A percentile compares a stretch with the other conserved stretches of the same genome.
phyloP scores from a whole-genome alignment of 2,797 vertebrate genomes.

The Pantherophis alleghaniensis region DNA sequence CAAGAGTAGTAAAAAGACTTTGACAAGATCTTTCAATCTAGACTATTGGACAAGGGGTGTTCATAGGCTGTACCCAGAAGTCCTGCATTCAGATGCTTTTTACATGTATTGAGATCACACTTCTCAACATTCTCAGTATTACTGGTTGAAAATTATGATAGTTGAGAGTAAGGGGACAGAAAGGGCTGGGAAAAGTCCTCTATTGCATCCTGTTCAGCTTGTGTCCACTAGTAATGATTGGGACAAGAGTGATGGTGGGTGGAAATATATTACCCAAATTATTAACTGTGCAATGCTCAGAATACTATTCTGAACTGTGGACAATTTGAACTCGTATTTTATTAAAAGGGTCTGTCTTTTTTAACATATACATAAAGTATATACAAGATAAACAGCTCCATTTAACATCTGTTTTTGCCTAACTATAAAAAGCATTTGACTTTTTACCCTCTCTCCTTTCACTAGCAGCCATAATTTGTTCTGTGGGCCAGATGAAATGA shows the following conservation, averaged over 20 bases:
- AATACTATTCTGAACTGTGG: background rate
- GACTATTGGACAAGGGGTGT: background rate
- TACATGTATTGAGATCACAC: background rate
- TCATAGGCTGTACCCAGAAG: background rate
- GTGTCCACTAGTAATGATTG: background rate
- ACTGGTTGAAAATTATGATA: background rate
- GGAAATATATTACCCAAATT: background rate
- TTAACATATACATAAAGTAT: slow-evolving; percentile 66
- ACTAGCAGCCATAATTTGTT: slow-evolving; percentile 64
- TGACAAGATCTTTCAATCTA: background rate
- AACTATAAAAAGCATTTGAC: slow-evolving; percentile 64
- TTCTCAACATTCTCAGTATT: background rate
- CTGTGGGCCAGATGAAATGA: slow-evolving; percentile 72
- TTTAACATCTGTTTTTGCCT: slow-evolving; percentile 71
- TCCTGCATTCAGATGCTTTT: background rate
- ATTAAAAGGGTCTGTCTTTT: slow-evolving; percentile 67
- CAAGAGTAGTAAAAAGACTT: background rate
- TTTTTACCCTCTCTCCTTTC: slow-evolving; percentile 66
- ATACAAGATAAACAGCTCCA: slow-evolving; percentile 70
- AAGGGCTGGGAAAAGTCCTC: background rate
- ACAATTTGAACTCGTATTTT: slow-evolving; percentile 41
- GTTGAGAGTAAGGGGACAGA: background rate
- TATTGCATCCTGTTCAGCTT: background rate
- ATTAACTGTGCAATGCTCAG: background rate
- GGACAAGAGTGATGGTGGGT: too few relatives aligned